Percentiles rank a stretch among this genome's conserved stretches.
phyloP scores from a whole-genome alignment of 2,113 vertebrate species.

The Herpetotheres cachinnans region DNA sequence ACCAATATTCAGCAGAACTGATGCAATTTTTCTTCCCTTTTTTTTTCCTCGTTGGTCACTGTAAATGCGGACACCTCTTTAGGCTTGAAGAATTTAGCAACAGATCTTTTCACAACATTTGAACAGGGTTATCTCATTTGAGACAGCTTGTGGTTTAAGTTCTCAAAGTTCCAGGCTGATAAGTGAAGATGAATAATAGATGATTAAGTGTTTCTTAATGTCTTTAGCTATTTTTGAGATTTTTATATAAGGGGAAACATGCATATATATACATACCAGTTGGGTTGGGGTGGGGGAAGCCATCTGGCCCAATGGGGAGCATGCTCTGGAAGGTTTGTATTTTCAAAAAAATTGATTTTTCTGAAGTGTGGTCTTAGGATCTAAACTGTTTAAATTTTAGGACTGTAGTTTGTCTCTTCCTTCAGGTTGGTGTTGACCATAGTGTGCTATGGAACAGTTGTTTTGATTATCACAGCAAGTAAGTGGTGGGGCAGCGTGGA shows the following conservation, averaged over 20 bases:
- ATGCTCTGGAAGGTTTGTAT: not conserved
- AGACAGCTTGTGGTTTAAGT: not conserved
- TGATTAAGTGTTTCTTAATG: conserved; percentile 5
- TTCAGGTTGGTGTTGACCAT: not conserved
- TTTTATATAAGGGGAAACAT: not conserved
- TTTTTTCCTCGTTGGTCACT: not conserved
- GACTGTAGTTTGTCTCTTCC: not conserved
- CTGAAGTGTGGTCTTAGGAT: not conserved
- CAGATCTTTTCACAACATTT: not conserved
- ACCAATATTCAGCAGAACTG: conserved; percentile 3
- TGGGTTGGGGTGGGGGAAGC: not conserved
- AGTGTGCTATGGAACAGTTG: not conserved
- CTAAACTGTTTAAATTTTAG: not conserved
- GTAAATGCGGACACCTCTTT: not conserved
- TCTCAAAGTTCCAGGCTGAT: not conserved
- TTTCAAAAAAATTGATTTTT: not conserved
- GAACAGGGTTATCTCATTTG: not conserved
- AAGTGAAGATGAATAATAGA: not conserved
- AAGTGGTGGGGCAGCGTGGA: not conserved
- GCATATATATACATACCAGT: not conserved
- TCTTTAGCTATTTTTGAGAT: not conserved
- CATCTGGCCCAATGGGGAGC: not conserved
- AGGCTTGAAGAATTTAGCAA: not conserved
- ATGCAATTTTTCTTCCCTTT: conserved; percentile 22
- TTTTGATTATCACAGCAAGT: not conserved